phyloP scores from a whole-genome alignment of 2,797 vertebrate species.

The Eremophila alpestris region DNA sequence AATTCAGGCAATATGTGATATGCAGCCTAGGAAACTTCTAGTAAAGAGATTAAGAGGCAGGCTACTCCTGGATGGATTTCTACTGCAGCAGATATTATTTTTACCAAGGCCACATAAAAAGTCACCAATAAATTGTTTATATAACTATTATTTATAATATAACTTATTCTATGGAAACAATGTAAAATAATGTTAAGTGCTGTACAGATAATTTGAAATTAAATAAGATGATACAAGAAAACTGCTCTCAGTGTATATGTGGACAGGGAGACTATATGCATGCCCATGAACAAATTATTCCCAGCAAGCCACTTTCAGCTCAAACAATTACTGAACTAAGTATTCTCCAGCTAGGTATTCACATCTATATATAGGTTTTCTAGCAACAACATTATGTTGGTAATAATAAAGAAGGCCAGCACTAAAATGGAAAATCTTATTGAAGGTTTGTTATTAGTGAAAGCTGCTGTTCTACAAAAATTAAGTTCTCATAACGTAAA shows the following conservation, averaged over 20 bases:
- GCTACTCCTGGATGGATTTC: background rate
- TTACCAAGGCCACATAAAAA: conserved; percentile 67
- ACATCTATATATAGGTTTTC: conserved; percentile 37
- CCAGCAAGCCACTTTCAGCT: conserved; percentile 48
- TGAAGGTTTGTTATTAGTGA: conserved; percentile 12
- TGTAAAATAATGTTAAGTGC: conserved; percentile 40
- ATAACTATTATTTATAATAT: conserved; percentile 55
- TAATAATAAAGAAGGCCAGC: conserved; percentile 43
- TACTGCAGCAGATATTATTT: background rate
- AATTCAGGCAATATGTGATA: conserved; percentile 14
- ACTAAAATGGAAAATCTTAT: conserved; percentile 43
- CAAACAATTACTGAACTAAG: conserved; percentile 47
- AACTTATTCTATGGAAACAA: background rate
- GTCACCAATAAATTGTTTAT: conserved; percentile 73
- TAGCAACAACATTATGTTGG: background rate
- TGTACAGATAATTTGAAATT: conserved; percentile 45
- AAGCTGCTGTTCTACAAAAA: conserved; percentile 1
- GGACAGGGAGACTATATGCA: background rate
- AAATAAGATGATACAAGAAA: conserved; percentile 34
- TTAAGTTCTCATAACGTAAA: conserved; percentile 17
- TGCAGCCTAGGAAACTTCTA: conserved; percentile 27
- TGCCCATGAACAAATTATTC: background rate
- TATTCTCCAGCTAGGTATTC: conserved; percentile 27
- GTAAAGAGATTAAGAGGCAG: conserved; percentile 1
- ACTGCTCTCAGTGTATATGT: background rate